Evolutionary conservation across 2,888 invertebrate species (phyloP).

Genomic region (Diaperis boleti): DNA sequence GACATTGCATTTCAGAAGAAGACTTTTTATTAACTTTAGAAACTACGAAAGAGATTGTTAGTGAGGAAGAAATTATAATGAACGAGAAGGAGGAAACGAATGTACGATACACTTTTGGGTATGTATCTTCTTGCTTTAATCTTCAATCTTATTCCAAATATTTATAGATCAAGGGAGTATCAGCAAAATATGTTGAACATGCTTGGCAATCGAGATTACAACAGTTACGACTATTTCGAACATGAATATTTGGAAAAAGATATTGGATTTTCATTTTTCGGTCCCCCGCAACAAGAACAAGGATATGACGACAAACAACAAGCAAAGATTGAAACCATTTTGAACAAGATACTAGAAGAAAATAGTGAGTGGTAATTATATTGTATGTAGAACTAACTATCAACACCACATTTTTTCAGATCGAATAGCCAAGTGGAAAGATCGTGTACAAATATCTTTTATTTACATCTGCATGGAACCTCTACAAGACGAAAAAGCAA

Average conservation of each 20-base stretch:
- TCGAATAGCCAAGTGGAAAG: constrained; percentile 51
- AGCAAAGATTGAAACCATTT: constrained; percentile 52
- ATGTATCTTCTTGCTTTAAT: not conserved
- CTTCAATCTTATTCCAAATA: no score
- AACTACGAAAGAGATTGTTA: constrained; percentile 31
- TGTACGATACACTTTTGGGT: not conserved
- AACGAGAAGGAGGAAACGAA: no score
- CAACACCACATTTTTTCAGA: no score
- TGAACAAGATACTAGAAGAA: constrained; percentile 50
- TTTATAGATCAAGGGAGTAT: constrained; percentile 58
- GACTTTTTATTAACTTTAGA: constrained; percentile 44
- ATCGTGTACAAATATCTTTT: constrained; percentile 53
- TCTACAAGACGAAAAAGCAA: constrained; percentile 54
- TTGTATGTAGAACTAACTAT: no score
- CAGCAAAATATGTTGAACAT: constrained; percentile 72
- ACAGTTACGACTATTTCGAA: constrained; percentile 68
- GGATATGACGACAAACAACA: constrained; percentile 59
- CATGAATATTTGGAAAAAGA: constrained; percentile 69
- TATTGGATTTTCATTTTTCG: constrained; percentile 71
- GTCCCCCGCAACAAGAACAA: constrained; percentile 67
- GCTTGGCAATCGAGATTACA: constrained; percentile 70
- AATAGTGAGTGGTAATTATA: constrained; percentile 52
- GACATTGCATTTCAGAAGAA: constrained; percentile 42
- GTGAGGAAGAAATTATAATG: constrained; percentile 41
- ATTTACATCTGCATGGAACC: constrained; percentile 58